Conservation (phyloP, 2,888 invertebrate genomes). For the Tromatobia lineatoria region DNA sequence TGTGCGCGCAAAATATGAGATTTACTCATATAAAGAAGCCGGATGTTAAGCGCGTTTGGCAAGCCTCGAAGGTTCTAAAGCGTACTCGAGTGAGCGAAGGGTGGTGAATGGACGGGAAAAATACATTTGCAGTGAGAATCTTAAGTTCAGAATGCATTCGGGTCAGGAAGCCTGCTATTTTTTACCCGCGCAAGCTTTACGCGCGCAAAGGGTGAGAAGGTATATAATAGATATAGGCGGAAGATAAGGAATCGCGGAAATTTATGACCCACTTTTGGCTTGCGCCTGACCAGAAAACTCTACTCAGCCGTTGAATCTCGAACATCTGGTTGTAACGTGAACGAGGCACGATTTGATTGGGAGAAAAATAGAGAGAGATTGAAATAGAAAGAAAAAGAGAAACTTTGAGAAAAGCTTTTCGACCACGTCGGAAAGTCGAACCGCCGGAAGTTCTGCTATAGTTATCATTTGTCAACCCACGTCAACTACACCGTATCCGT, state of each 20-base stretch:
- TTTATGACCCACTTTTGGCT: conserved; percentile 43
- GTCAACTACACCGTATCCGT: not conserved
- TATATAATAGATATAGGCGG: conserved; percentile 32
- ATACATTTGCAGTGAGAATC: conserved; percentile 11
- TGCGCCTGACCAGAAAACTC: conserved; percentile 21
- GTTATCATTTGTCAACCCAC: conserved; percentile 9
- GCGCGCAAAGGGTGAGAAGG: not conserved
- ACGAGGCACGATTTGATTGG: conserved; percentile 20
- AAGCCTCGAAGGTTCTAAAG: conserved; percentile 5
- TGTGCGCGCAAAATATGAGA: not conserved
- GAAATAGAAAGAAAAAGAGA: not conserved
- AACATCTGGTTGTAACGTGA: conserved; percentile 42
- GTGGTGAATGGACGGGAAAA: conserved; percentile 18
- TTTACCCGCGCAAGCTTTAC: not conserved
- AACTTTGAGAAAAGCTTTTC: not conserved
- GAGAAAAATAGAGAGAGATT: not conserved
- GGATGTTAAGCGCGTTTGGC: not conserved
- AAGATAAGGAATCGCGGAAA: conserved; percentile 38
- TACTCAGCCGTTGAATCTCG: conserved; percentile 10
- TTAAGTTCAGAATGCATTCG: conserved; percentile 14
- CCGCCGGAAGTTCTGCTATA: not conserved
- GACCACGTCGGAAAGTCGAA: not conserved
- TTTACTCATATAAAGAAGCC: conserved; percentile 33
- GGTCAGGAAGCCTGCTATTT: conserved; percentile 32
- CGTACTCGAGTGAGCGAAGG: not conserved